Evolutionary conservation across 2,888 invertebrate species (phyloP).

Genomic region (Caenorhabditis zanzibari): DNA sequence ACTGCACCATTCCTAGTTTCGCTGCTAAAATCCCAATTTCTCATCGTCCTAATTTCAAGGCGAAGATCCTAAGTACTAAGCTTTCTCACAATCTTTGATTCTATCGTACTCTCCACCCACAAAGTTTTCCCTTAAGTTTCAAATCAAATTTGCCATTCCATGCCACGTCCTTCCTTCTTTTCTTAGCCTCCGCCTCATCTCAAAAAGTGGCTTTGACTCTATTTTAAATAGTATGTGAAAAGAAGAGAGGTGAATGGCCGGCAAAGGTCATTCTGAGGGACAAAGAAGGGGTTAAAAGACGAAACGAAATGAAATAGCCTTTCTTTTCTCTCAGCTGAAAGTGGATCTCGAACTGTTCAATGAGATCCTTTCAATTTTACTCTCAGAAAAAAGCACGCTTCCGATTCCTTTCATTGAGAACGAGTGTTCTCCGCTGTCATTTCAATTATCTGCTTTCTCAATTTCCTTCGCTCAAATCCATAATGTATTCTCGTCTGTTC

Average conservation of each 20-base stretch:
- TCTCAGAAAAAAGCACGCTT: not conserved
- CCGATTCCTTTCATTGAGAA: not conserved
- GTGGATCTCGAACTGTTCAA: not conserved
- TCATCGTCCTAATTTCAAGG: too few species aligned
- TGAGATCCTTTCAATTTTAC: not conserved
- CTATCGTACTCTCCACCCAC: not conserved
- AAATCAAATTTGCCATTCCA: constrained; percentile 38
- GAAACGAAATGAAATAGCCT: constrained; percentile 13
- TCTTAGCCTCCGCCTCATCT: constrained; percentile 5
- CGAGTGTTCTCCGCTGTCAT: not conserved
- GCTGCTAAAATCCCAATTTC: too few species aligned
- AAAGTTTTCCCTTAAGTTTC: constrained; percentile 16
- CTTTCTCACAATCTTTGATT: constrained; percentile 3
- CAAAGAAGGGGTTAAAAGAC: constrained; percentile 18
- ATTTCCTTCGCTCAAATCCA: constrained; percentile 1
- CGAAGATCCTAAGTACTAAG: too few species aligned
- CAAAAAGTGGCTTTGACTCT: constrained; percentile 12
- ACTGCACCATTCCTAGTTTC: too few species aligned
- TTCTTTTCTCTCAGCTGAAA: not conserved
- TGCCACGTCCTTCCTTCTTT: not conserved
- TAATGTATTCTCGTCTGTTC: constrained; percentile 4
- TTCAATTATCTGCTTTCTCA: constrained; percentile 1
- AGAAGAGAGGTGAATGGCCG: constrained; percentile 1
- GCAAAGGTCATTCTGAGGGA: constrained; percentile 24
- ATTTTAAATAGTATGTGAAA: constrained; percentile 10